phyloP scores from a whole-genome alignment of 2,113 vertebrate genomes.

The Phyllostomus hastatus region DNA sequence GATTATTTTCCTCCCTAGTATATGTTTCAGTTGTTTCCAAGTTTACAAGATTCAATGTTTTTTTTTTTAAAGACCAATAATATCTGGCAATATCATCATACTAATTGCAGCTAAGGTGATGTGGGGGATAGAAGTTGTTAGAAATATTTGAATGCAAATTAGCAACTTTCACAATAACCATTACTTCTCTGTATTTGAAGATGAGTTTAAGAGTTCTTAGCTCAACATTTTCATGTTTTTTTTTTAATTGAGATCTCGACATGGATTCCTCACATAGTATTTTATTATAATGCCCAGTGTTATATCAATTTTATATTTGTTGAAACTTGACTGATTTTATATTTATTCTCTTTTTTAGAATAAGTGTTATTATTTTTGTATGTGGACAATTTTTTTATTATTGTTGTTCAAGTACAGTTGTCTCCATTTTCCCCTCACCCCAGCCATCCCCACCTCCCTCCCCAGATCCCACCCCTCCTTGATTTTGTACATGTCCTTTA shows the following conservation, averaged over 20 bases:
- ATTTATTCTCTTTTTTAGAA: neutral
- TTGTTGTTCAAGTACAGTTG: no score
- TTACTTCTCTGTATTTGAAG: neutral
- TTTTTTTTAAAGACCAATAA: neutral
- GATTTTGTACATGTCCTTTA: no score
- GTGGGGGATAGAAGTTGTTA: neutral
- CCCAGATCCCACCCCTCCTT: no score
- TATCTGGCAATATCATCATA: neutral
- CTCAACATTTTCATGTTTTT: neutral
- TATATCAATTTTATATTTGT: neutral
- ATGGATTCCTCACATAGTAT: neutral
- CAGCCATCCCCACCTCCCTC: no score
- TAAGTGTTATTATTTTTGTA: no score
- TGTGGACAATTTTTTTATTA: no score
- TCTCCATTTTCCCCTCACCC: no score
- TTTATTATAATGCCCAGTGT: neutral
- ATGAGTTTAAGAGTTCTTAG: neutral
- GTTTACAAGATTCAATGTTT: neutral
- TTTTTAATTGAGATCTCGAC: neutral
- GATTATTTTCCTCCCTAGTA: neutral
- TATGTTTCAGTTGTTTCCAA: neutral
- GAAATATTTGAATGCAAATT: neutral
- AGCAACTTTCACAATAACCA: neutral
- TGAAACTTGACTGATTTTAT: neutral
- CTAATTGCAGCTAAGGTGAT: neutral